These are phyloP conservation scores for Epinephelus cyanopodus DNA, from an alignment of 2,113 vertebrate species.

Conservation along the genomic window DNA sequence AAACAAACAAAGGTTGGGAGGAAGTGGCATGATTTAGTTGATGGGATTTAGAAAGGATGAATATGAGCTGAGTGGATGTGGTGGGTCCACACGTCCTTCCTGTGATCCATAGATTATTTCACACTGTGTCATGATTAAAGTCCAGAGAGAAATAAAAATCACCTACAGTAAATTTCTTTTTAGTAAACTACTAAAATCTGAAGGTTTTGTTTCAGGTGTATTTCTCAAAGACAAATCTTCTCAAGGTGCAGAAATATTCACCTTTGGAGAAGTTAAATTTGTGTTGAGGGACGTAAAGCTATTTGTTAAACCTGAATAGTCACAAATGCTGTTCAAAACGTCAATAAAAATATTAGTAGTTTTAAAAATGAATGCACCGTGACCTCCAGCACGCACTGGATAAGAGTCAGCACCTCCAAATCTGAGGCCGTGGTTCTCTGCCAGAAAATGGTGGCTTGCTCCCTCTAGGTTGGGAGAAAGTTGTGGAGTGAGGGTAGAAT, in stretches of 20 bases:
- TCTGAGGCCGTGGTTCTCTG: too few species aligned
- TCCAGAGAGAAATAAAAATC: not conserved
- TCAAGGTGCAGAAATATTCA: not conserved
- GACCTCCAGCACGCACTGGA: too few species aligned
- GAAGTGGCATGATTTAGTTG: constrained; percentile 68
- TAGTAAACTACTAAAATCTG: not conserved
- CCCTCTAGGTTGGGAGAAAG: too few species aligned
- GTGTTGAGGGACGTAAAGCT: too few species aligned
- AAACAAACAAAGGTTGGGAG: constrained; percentile 68
- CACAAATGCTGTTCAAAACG: too few species aligned
- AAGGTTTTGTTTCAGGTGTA: not conserved
- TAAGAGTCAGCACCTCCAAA: too few species aligned
- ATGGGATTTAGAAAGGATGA: constrained; percentile 56
- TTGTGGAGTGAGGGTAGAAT: too few species aligned
- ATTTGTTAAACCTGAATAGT: not conserved
- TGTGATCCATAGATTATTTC: constrained; percentile 54
- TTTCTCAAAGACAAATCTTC: not conserved
- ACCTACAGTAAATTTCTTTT: constrained; percentile 8
- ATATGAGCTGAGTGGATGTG: constrained; percentile 29
- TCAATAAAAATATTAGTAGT: too few species aligned
- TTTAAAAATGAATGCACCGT: too few species aligned
- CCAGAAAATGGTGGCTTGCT: too few species aligned
- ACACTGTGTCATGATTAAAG: constrained; percentile 36
- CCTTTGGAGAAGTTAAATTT: not conserved
- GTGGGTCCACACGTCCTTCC: constrained; percentile 43